Conservation (phyloP, 1,140 invertebrate species). For the Tetragnatha versicolor region DNA sequence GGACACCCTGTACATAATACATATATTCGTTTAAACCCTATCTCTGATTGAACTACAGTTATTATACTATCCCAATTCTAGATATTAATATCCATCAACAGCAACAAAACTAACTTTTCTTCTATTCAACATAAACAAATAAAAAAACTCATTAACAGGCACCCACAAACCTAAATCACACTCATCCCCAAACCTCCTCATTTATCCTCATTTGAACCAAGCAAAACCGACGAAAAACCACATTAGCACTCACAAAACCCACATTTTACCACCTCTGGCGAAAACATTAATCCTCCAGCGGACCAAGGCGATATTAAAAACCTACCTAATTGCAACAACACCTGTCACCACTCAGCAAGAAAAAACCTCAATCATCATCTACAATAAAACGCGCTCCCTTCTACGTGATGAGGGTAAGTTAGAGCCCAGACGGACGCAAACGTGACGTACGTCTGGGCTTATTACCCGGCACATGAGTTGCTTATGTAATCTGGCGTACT, state of each 20-base stretch:
- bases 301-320: no score
- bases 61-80: neutral
- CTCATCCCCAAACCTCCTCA: no score
- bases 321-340: neutral
- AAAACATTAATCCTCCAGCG: no score
- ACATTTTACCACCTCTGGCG: no score
- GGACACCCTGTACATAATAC: neutral
- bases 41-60: neutral
- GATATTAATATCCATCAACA: neutral
- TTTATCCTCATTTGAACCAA: no score
- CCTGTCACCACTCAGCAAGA: neutral
- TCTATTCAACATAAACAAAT: no score
- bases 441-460: constrained; percentile 1
- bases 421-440: neutral
- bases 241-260: no score
- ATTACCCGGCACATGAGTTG: neutral
- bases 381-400: neutral
- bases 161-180: no score
- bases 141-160: no score
- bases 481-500: constrained; percentile 19
- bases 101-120: no score
- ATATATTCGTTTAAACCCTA: neutral
- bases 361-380: constrained; percentile 15
- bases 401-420: neutral
- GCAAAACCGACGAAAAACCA: no score